phyloP scores from a whole-genome alignment of 2,113 vertebrate genomes.

The Sceloporus tristichus region DNA sequence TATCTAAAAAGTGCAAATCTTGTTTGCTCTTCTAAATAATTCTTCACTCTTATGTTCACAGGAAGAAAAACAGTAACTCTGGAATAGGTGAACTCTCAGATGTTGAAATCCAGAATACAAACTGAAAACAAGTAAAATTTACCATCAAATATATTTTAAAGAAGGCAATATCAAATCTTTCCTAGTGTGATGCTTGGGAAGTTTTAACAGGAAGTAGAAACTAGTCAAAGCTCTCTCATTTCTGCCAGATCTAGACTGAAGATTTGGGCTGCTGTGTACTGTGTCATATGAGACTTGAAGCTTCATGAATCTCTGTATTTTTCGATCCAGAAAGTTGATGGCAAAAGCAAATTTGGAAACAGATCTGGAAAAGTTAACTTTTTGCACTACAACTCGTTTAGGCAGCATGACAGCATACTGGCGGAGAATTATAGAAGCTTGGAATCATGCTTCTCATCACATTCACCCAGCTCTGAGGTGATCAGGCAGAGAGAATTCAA shows the following conservation, averaged over 20 bases:
- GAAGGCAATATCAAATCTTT: background rate
- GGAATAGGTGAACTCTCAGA: background rate
- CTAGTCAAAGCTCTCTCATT: background rate
- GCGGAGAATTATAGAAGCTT: too few species aligned
- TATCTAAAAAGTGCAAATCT: slow-evolving; percentile 20
- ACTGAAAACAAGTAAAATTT: slow-evolving; percentile 8
- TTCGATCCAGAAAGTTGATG: too few species aligned
- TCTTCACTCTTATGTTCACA: background rate
- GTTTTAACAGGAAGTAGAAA: background rate
- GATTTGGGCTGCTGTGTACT: background rate
- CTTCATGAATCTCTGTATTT: background rate
- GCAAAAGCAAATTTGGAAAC: too few species aligned
- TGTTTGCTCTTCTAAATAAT: slow-evolving; percentile 21
- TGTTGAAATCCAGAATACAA: background rate
- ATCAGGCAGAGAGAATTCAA: background rate
- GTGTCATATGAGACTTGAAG: background rate
- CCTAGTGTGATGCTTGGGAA: background rate
- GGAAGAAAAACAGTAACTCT: background rate
- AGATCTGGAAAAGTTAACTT: too few species aligned
- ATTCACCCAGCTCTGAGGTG: background rate
- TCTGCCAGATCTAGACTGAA: background rate
- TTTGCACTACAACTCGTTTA: too few species aligned
- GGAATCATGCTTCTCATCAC: background rate
- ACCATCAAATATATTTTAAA: background rate
- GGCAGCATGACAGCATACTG: too few species aligned